Base-by-base conservation (phyloP, 2,113 vertebrate species). In the Formicarius rufipectus region DNA sequence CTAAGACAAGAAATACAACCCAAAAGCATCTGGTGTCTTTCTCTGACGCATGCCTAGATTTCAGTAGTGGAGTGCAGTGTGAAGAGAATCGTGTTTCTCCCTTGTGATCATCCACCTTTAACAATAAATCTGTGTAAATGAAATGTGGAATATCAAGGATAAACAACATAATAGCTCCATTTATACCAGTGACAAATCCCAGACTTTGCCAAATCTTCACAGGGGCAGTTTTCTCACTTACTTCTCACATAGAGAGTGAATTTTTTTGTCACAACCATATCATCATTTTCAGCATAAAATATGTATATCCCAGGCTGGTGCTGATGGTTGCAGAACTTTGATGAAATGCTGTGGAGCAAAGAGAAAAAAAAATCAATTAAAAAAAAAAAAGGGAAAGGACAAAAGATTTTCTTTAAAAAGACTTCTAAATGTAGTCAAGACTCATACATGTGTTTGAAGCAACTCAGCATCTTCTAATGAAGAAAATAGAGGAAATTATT, bases 231-330 rank as follows among this genome's bases (percentile, higher is more conserved):
- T 91, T 77, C 52, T 82, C 85, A 99, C 98, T 98, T 98, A 99
- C 99, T 98, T 95, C 96, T 98, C 95, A 99, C 96, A 52, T 98
- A 98, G 50, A 99, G 93, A 8, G 95, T 98, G 82, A 99, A 97
- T 47, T 42, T 98, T 96, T 97, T 98, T 59, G 97, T 99, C 74
- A 96, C 79, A 2, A 88, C 89, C 7, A 66, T 62, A 22, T 97
- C 97, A 76, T 97, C 98, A 81, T 98, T 99, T 96, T 98, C 97
- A 31, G 98, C 96, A 59, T 98, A 97, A 87, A 99, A 98, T 50
- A 98, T 84, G 52, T 99, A 99, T 58, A 98, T 95, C 47, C 99
- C 99, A 37, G 99, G 96, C 52, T 88, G 95, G 88, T 97, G 93
- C n/a, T 97, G 97, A 44, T 95, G 97, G 56, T 97, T 71, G 95